phyloP scores from a whole-genome alignment of 2,113 vertebrate species.

The Suricata suricatta region DNA sequence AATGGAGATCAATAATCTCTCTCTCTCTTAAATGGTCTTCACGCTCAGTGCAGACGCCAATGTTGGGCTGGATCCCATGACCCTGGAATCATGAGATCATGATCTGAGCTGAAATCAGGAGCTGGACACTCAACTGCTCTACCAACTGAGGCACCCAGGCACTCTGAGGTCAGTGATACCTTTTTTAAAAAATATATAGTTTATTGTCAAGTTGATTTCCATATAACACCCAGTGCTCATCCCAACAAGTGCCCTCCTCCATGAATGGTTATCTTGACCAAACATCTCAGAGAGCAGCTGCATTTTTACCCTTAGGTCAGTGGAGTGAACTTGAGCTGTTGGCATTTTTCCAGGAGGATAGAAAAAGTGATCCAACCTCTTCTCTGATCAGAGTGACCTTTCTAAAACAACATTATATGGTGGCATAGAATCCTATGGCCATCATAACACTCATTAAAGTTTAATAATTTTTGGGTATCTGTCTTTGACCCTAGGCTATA shows the following conservation, averaged over 20 bases:
- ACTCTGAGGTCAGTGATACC: background rate
- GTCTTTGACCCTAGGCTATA: background rate
- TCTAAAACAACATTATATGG: background rate
- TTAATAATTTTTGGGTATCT: background rate
- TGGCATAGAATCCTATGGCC: background rate
- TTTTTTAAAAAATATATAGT: too few species aligned
- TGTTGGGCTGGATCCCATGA: too few species aligned
- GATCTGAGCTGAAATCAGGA: too few species aligned
- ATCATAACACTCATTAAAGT: background rate
- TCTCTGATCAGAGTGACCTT: background rate
- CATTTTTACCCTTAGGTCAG: background rate
- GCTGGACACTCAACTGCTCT: too few species aligned
- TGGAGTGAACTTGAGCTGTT: background rate
- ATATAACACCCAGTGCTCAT: too few species aligned
- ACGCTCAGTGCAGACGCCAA: too few species aligned
- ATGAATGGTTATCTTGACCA: background rate
- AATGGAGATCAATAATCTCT: background rate
- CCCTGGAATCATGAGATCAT: too few species aligned
- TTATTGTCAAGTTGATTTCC: too few species aligned
- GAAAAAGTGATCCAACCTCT: background rate
- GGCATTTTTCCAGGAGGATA: background rate
- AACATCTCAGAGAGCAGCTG: background rate
- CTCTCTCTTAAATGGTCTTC: too few species aligned
- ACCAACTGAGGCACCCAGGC: too few species aligned
- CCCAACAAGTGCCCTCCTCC: too few species aligned